These are phyloP conservation scores for Ctenoplectra terminalis DNA, from an alignment of 1,140 invertebrate species.

Conservation along the genomic window DNA sequence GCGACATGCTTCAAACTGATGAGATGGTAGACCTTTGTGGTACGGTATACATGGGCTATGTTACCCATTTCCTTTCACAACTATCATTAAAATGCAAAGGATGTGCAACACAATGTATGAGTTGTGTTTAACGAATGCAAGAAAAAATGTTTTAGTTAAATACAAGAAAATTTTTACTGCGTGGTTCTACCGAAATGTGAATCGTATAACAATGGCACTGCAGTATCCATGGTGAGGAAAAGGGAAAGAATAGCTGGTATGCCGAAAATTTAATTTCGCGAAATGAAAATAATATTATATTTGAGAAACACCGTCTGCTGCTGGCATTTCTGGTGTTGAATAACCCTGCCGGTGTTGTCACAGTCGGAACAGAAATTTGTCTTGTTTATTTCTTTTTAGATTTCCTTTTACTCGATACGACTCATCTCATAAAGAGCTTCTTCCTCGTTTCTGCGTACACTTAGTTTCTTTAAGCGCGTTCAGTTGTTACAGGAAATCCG, in stretches of 20 bases:
- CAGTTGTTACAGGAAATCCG: no score
- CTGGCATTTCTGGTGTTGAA: conserved; percentile 36
- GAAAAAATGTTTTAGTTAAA: conserved; percentile 21
- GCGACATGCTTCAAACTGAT: background rate
- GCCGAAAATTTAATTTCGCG: conserved; percentile 65
- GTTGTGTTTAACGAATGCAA: background rate
- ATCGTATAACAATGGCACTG: conserved; percentile 24
- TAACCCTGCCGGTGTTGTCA: conserved; percentile 26
- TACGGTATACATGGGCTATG: background rate
- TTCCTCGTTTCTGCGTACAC: no score
- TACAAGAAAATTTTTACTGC: background rate
- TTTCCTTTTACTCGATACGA: background rate
- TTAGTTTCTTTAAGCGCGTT: background rate
- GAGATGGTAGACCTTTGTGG: background rate
- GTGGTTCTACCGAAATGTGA: conserved; percentile 20
- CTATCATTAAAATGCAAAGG: no score
- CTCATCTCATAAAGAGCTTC: background rate
- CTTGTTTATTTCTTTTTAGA: conserved; percentile 1
- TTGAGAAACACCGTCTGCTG: conserved; percentile 45
- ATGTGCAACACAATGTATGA: background rate
- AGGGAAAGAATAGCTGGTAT: background rate
- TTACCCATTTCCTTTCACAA: no score
- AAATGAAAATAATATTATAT: conserved; percentile 73
- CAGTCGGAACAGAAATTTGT: conserved; percentile 19
- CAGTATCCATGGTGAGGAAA: conserved; percentile 19